Percentiles rank a stretch among this genome's conserved stretches.
phyloP scores from a whole-genome alignment of 2,113 vertebrate genomes.

The Cryptoleucopteryx plumbea region DNA sequence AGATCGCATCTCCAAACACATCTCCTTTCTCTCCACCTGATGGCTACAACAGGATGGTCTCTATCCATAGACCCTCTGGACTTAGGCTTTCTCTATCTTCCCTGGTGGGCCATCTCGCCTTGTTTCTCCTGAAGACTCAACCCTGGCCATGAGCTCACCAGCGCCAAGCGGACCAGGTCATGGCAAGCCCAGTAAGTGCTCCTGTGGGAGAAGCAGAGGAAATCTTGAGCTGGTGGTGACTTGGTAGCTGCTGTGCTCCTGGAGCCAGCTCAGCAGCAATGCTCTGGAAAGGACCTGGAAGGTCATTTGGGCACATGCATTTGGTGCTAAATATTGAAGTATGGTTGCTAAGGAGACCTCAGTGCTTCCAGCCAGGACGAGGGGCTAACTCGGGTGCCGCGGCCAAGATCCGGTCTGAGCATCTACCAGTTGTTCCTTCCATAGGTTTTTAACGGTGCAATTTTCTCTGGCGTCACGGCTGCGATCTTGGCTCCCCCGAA shows the following conservation, averaged over 20 bases:
- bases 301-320: not conserved
- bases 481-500: not conserved
- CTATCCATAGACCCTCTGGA: not conserved
- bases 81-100: not conserved
- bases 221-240: not conserved
- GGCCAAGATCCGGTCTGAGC: not conserved
- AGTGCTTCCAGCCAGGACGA: not conserved
- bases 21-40: not conserved
- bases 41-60: not conserved
- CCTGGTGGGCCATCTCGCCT: not conserved
- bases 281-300: not conserved
- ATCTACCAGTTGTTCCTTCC: not conserved
- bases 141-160: not conserved
- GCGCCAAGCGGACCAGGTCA: not conserved
- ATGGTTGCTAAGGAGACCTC: slow-evolving; percentile 16
- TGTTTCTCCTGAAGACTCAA: not conserved
- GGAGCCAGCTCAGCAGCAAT: not conserved
- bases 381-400: not conserved
- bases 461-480: not conserved
- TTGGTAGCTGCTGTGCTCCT: not conserved
- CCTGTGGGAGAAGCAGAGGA: not conserved
- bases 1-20: not conserved
- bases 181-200: not conserved
- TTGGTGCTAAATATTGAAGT: slow-evolving; percentile 35
- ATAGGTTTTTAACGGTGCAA: not conserved